These are phyloP conservation scores for Stictonetta naevosa DNA, from an alignment of 2,113 vertebrate species.

Conservation along the genomic window DNA sequence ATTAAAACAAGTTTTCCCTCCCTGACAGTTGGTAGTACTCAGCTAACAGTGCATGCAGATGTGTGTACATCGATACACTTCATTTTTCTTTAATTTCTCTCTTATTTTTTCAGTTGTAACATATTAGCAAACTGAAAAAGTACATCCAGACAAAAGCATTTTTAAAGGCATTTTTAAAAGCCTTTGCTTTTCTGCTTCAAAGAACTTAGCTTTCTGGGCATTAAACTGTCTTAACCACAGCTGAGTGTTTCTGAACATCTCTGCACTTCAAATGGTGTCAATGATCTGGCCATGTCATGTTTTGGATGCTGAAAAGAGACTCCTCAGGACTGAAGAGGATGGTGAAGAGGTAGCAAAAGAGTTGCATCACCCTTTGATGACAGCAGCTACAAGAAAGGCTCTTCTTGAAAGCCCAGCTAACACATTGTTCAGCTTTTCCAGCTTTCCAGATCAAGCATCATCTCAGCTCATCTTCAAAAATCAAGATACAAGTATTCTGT, in stretches of 20 bases:
- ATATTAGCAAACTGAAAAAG: background rate
- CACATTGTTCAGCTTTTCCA: background rate
- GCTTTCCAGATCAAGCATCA: background rate
- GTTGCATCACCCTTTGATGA: background rate
- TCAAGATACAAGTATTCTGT: background rate
- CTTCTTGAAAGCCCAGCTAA: background rate
- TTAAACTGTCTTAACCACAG: background rate
- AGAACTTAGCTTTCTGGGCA: background rate
- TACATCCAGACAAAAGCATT: background rate
- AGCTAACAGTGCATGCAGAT: background rate
- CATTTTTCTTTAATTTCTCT: background rate
- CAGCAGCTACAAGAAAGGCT: background rate
- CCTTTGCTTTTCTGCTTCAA: background rate
- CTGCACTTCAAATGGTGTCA: background rate
- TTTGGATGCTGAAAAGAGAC: background rate
- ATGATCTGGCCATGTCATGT: background rate
- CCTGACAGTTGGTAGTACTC: background rate
- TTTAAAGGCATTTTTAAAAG: background rate
- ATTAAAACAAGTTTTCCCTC: background rate
- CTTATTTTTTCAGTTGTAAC: background rate
- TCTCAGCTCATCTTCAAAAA: background rate
- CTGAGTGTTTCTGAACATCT: background rate
- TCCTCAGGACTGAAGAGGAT: background rate
- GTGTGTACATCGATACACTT: accelerated
- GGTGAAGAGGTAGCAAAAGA: background rate